phyloP scores from a whole-genome alignment of 2,888 invertebrate genomes.

The Hymenopus coronatus region DNA sequence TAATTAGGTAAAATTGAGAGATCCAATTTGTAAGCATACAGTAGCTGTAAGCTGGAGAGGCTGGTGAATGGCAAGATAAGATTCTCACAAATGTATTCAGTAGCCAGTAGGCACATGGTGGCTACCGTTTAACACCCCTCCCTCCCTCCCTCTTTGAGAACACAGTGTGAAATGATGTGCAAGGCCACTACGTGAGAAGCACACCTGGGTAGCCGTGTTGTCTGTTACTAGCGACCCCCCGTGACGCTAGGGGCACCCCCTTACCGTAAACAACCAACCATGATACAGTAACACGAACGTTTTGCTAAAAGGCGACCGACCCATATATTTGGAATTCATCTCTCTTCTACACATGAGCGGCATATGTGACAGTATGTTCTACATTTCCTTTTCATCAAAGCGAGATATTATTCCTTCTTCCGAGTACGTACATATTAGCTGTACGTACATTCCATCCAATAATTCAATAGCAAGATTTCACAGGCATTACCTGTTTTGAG shows the following conservation, averaged over 20 bases:
- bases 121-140: background rate
- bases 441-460: too few species aligned
- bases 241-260: background rate
- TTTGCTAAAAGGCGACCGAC: background rate
- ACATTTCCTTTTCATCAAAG: too few species aligned
- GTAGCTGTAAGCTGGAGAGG: too few species aligned
- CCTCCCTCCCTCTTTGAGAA: background rate
- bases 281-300: background rate
- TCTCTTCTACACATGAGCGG: background rate
- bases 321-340: background rate
- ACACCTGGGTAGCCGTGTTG: background rate
- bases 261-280: background rate
- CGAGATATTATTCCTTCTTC: too few species aligned
- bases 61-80: too few species aligned
- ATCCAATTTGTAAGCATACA: too few species aligned
- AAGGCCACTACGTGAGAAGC: background rate
- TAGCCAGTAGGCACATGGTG: too few species aligned
- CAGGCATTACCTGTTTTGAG: too few species aligned
- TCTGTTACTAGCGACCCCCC: background rate
- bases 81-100: too few species aligned
- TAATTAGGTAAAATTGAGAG: too few species aligned
- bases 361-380: background rate
- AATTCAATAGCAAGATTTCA: too few species aligned
- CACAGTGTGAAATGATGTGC: background rate
- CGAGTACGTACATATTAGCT: too few species aligned